Conservation (phyloP, 2,113 vertebrate species). For the Leptobrachium ailaonicum region DNA sequence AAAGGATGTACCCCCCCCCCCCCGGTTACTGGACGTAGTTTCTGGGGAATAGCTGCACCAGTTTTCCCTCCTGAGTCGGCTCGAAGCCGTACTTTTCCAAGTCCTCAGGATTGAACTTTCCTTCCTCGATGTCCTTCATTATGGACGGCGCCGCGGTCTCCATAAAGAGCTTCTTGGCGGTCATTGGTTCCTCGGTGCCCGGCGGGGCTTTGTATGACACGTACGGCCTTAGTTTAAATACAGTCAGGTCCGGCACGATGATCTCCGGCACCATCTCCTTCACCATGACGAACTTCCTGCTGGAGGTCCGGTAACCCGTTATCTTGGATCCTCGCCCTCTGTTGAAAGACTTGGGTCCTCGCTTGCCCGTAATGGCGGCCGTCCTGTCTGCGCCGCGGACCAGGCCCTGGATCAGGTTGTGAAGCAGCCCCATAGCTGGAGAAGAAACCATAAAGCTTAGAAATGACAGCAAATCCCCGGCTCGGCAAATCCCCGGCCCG, state of each 20-base stretch:
- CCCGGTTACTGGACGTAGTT: conserved; percentile 78
- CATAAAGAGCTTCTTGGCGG: conserved; percentile 75
- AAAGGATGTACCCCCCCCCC: no score
- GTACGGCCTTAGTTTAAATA: conserved; percentile 86
- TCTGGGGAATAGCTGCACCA: conserved; percentile 90
- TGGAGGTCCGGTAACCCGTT: conserved; percentile 66
- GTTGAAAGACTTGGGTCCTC: conserved; percentile 75
- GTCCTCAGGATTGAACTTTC: conserved; percentile 64
- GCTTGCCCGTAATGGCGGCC: conserved; percentile 89
- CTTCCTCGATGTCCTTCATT: conserved; percentile 75
- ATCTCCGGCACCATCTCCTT: conserved; percentile 83
- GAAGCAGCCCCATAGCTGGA: conserved; percentile 81
- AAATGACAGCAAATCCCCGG: no score
- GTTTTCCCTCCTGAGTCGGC: conserved; percentile 82
- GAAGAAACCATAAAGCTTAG: background rate
- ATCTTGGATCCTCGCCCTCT: conserved; percentile 76
- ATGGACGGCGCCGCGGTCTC: conserved; percentile 77
- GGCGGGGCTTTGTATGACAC: conserved; percentile 78
- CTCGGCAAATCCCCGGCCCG: no score
- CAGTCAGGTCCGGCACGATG: conserved; percentile 78
- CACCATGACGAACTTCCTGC: conserved; percentile 72
- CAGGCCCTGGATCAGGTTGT: conserved; percentile 72
- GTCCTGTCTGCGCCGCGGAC: conserved; percentile 83
- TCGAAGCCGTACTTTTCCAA: conserved; percentile 91
- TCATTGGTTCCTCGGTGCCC: conserved; percentile 71